Conservation (phyloP, 2,888 invertebrate genomes). For the Clanis bilineata region DNA sequence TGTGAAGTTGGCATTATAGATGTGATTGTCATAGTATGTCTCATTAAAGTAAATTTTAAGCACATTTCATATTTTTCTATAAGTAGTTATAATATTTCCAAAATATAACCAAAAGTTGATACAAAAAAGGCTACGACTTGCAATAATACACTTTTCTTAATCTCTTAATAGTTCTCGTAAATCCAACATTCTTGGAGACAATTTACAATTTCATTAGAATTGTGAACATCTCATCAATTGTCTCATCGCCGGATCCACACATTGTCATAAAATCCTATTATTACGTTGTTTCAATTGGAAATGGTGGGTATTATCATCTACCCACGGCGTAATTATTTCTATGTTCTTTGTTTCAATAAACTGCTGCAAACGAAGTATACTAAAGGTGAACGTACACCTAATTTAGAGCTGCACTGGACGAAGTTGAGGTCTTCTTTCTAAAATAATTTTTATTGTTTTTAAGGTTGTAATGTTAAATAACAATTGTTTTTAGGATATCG, state of each 20-base stretch:
- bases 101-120: not conserved
- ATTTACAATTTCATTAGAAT: not conserved
- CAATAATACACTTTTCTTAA: not conserved
- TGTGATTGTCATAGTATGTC: not conserved
- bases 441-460: too few species aligned
- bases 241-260: not conserved
- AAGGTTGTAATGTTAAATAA: too few species aligned
- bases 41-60: not conserved
- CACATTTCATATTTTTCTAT: not conserved
- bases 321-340: slow-evolving; percentile 4
- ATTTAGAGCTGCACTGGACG: too few species aligned
- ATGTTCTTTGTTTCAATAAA: not conserved
- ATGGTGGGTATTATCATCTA: not conserved
- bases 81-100: not conserved
- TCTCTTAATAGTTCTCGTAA: not conserved
- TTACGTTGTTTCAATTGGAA: slow-evolving; percentile 4
- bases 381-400: too few species aligned
- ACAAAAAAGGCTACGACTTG: too few species aligned
- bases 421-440: too few species aligned
- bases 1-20: not conserved
- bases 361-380: not conserved
- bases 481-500: too few species aligned
- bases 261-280: slow-evolving; percentile 8
- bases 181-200: not conserved
- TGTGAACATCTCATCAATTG: not conserved